Conservation (phyloP, 1,140 invertebrate genomes). For the Drosophila busckii region DNA sequence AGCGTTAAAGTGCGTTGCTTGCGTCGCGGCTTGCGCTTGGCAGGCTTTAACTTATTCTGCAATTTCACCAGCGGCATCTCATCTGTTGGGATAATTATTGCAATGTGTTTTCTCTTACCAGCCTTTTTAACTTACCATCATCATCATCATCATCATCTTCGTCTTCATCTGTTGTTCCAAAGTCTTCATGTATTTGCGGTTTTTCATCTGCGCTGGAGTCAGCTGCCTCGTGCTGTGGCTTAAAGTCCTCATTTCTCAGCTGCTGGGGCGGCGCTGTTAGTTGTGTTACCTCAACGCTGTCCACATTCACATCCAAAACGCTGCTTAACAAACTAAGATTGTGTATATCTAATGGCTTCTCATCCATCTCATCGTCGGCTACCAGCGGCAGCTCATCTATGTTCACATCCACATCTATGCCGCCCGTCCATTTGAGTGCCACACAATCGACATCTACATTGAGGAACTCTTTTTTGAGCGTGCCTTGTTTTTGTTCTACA, state of each 20-base stretch:
- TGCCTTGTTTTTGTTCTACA: conserved; percentile 61
- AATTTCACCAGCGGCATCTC: conserved; percentile 51
- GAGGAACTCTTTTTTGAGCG: conserved; percentile 64
- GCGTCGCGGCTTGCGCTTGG: not conserved
- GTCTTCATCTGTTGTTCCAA: too few species aligned
- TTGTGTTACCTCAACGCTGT: conserved; percentile 44
- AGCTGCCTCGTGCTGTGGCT: not conserved
- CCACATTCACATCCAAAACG: conserved; percentile 59
- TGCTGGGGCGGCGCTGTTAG: conserved; percentile 10
- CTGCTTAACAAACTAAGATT: conserved; percentile 59
- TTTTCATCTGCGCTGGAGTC: conserved; percentile 14
- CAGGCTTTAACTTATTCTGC: conserved; percentile 42
- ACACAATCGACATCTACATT: conserved; percentile 60
- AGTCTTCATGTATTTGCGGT: not conserved
- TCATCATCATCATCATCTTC: conserved; percentile 1
- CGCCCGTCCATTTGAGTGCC: conserved; percentile 48
- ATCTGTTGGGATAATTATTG: too few species aligned
- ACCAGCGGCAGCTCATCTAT: conserved; percentile 54
- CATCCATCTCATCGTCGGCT: conserved; percentile 46
- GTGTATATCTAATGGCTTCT: conserved; percentile 59
- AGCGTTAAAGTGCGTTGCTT: conserved; percentile 15
- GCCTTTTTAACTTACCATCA: conserved; percentile 9
- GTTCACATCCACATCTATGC: conserved; percentile 54
- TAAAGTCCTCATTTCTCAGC: not conserved
- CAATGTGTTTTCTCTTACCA: not conserved